Percentiles rank a stretch among this genome's conserved stretches.
Conservation (phyloP, 1,140 invertebrate genomes). For the Drosophila neocordata region DNA sequence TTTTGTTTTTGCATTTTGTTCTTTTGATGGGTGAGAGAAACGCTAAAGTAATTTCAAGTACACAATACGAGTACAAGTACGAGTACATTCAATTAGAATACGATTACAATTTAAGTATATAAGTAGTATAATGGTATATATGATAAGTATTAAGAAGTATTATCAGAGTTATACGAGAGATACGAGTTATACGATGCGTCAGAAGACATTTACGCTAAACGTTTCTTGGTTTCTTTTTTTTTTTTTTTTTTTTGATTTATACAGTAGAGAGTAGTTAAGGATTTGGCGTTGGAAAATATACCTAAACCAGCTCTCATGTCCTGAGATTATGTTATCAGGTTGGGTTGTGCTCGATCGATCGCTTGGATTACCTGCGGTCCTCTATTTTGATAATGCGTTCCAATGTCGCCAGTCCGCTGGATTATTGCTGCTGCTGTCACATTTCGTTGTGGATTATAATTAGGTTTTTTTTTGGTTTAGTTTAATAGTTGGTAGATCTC, state of each 20-base stretch:
- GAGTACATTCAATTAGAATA: conserved; percentile 60
- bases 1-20: conserved; percentile 25
- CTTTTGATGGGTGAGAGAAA: conserved; percentile 58
- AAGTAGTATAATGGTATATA: conserved; percentile 24
- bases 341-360: conserved; percentile 23
- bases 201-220: conserved; percentile 62
- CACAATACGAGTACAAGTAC: conserved; percentile 53
- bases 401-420: conserved; percentile 35
- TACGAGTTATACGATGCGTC: conserved; percentile 75
- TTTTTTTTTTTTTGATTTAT: conserved; percentile 35
- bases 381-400: conserved; percentile 19
- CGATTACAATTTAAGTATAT: conserved; percentile 54
- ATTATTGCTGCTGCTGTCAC: conserved; percentile 14
- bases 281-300: conserved; percentile 64
- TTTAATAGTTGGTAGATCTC: conserved; percentile 36
- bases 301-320: conserved; percentile 57
- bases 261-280: conserved; percentile 30
- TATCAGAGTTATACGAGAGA: conserved; percentile 72
- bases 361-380: conserved; percentile 34
- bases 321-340: conserved; percentile 1
- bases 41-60: conserved; percentile 66
- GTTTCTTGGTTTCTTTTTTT: conserved; percentile 26
- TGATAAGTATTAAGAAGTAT: conserved; percentile 52
- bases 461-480: conserved; percentile 32
- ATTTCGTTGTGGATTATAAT: conserved; percentile 40